phyloP scores from a whole-genome alignment of 2,888 invertebrate genomes.

The Steinernema scapterisci region DNA sequence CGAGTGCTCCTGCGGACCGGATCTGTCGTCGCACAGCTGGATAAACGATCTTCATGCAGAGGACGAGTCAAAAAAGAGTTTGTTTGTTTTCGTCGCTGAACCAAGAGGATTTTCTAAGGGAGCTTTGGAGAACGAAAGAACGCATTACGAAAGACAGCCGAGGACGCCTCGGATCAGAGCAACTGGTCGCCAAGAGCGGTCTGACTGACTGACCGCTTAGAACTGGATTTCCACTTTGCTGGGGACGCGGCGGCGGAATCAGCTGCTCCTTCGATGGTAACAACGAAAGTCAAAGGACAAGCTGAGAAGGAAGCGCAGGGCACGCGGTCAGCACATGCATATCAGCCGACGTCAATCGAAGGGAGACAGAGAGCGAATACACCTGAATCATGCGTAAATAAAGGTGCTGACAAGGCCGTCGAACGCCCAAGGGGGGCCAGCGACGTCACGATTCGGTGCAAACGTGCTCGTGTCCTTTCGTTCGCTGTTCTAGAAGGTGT shows the following conservation, averaged over 20 bases:
- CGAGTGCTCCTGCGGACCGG: not conserved
- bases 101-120: not conserved
- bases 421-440: too few relatives aligned
- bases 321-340: too few relatives aligned
- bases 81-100: constrained; percentile 5
- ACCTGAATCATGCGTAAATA: too few relatives aligned
- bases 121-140: not conserved
- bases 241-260: not conserved
- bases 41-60: not conserved
- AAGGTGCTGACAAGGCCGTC: too few relatives aligned
- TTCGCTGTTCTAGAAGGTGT: too few relatives aligned
- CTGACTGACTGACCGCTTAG: not conserved
- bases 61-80: not conserved
- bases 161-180: not conserved
- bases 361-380: too few relatives aligned
- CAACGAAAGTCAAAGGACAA: not conserved
- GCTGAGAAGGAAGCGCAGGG: too few relatives aligned
- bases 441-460: too few relatives aligned
- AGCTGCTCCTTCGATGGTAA: not conserved
- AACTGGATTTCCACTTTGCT: not conserved
- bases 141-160: not conserved
- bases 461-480: too few relatives aligned
- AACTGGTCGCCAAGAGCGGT: not conserved
- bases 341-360: too few relatives aligned
- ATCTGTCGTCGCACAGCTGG: constrained; percentile 7